These are phyloP conservation scores for Hylyphantes graminicola DNA, from an alignment of 1,140 invertebrate species.

Conservation along the genomic window DNA sequence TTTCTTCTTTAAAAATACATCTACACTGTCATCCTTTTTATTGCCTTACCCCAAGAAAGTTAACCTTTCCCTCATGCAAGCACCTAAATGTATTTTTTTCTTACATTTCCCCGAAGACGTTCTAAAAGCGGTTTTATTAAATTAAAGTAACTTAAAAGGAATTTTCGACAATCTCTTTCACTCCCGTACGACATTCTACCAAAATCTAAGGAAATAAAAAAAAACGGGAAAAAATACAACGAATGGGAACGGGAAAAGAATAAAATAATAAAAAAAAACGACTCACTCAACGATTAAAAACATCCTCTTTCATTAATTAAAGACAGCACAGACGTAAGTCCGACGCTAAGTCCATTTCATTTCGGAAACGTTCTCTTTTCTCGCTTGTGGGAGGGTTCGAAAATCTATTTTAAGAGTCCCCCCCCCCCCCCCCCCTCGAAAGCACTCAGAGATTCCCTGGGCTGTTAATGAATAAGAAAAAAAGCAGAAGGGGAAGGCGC, in stretches of 20 bases:
- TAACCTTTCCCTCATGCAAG: too few relatives aligned
- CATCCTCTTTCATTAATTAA: conserved; percentile 59
- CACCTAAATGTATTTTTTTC: too few relatives aligned
- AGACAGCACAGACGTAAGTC: conserved; percentile 42
- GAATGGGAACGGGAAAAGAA: conserved; percentile 8
- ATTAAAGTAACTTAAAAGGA: conserved; percentile 44
- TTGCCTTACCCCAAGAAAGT: too few relatives aligned
- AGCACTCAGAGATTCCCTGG: conserved; percentile 15
- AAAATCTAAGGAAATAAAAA: background rate
- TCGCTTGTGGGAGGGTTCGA: conserved; percentile 30
- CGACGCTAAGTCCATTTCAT: conserved; percentile 55
- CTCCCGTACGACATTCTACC: background rate
- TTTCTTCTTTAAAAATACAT: too few relatives aligned
- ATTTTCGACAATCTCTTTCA: conserved; percentile 7
- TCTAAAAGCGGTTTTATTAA: conserved; percentile 50
- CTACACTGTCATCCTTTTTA: too few relatives aligned
- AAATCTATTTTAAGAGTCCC: conserved; percentile 56
- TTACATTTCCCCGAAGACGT: conserved; percentile 2
- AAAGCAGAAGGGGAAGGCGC: background rate
- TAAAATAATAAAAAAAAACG: conserved; percentile 20
- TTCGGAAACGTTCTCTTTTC: conserved; percentile 35
- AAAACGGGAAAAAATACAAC: background rate
- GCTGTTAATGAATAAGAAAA: conserved; percentile 46
- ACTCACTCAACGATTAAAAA: conserved; percentile 54
- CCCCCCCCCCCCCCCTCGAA: conserved; percentile 9